Evolutionary conservation across 1,140 invertebrate species (phyloP).

Genomic region (Camponotus floridanus): DNA sequence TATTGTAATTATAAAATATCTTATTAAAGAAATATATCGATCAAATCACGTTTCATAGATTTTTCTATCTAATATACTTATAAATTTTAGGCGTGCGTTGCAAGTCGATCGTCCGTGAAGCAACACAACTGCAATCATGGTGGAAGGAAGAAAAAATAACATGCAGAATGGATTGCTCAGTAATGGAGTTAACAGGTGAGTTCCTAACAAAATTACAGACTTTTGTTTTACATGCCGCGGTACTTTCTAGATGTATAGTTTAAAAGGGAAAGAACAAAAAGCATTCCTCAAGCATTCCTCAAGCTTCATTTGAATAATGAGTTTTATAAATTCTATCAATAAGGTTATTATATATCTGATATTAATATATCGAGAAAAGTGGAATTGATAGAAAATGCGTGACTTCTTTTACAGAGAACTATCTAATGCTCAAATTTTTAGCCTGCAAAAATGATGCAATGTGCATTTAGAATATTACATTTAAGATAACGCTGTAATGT

Average conservation of each 20-base stretch:
- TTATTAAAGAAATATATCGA: background rate
- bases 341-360: background rate
- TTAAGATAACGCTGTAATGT: background rate
- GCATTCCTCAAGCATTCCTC: background rate
- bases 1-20: background rate
- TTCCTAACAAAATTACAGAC: constrained; percentile 22
- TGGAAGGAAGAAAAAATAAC: constrained; percentile 31
- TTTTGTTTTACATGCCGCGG: background rate
- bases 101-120: background rate
- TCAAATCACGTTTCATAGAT: background rate
- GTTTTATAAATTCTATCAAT: background rate
- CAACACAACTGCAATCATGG: constrained; percentile 15
- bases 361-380: background rate
- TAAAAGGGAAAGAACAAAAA: constrained; percentile 7
- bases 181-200: constrained; percentile 50
- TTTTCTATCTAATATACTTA: background rate
- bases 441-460: background rate
- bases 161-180: constrained; percentile 40
- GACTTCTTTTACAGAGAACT: background rate
- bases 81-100: constrained; percentile 4
- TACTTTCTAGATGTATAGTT: background rate
- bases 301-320: constrained; percentile 21
- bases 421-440: background rate
- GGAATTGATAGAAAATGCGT: background rate
- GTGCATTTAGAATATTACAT: constrained; percentile 12